A percentile compares a stretch with the other conserved stretches of the same genome.
Evolutionary conservation across 2,797 vertebrate genomes (phyloP).

Genomic region (Chloroceryle amazona): DNA sequence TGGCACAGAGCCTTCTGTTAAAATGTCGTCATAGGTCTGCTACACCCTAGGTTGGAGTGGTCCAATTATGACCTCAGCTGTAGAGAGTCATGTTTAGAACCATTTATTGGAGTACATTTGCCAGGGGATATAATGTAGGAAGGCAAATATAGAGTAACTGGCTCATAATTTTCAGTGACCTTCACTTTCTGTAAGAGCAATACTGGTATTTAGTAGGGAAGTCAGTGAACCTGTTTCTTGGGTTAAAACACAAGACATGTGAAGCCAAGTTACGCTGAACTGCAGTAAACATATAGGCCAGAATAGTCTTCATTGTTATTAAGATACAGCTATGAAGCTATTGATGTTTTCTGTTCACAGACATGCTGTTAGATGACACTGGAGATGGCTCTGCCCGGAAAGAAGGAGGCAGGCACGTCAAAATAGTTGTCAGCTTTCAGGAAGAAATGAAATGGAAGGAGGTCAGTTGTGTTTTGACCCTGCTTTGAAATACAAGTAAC

Average conservation of each 20-base stretch:
- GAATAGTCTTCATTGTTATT: not conserved
- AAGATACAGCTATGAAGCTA: conserved; percentile 57
- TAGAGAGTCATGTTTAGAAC: conserved; percentile 49
- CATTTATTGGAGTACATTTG: conserved; percentile 50
- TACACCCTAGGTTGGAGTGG: conserved; percentile 17
- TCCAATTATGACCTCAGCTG: conserved; percentile 69
- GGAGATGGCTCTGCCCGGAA: conserved; percentile 91
- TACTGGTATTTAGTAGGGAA: not conserved
- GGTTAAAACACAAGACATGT: not conserved
- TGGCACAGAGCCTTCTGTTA: conserved; percentile 63
- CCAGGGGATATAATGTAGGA: conserved; percentile 6
- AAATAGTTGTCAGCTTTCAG: conserved; percentile 92
- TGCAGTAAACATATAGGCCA: conserved; percentile 3
- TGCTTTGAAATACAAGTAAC: conserved; percentile 1
- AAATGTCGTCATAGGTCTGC: conserved; percentile 51
- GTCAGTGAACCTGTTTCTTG: not conserved
- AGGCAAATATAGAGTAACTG: conserved; percentile 3
- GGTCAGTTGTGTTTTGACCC: conserved; percentile 80
- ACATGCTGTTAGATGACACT: conserved; percentile 95
- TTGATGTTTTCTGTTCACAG: conserved; percentile 80
- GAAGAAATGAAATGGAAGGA: conserved; percentile 91
- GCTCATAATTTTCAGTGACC: conserved; percentile 13
- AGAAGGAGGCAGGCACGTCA: conserved; percentile 94
- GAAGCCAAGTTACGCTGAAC: conserved; percentile 12
- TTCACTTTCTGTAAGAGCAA: conserved; percentile 7